Base-by-base conservation (phyloP, 2,888 invertebrate genomes). In the Sesia apiformis region DNA sequence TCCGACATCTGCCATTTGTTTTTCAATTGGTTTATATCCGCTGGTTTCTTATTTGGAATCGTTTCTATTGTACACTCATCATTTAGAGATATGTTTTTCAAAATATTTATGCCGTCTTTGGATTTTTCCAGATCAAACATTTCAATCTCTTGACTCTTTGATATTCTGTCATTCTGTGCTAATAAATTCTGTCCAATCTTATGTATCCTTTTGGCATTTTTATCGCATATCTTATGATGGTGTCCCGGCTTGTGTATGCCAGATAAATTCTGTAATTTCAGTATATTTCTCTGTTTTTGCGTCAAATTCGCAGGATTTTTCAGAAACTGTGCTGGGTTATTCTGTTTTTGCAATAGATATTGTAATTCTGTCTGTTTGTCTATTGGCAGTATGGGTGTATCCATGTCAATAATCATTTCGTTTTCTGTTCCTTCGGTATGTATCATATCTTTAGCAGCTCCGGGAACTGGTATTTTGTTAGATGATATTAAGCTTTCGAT, bases 41-140 rank as follows among this genome's bases (percentile, higher is more conserved):
- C 82, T 0, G 86, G 78, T 51, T 78, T 77, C 51, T 86, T 81
- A 54, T 91, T 91, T 0, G 90, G 88, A 64, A 92, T 82, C 43
- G 86, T 80, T 60, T 92, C 92, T 58, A 92, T 85, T 0, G 92
- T 92, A 55, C 92, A 91, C 60, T 92, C 92, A 39, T 91, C 91
- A 50, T 91, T 92, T 55, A 92, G 78, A 0, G 89, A 78, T 6
- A 92, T 82, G 53, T 90, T 90, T 57, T 82, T 82, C 5, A 83
- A 60, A 1, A 81, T 58, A 0, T 77, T 70, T 0, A 72, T 60
- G 0, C 72, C 66, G 23, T 85, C 87, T 40, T 66, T 77, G 0
- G 66, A 41, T 58, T 68, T 75, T 0, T 88, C 84, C 0, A 61
- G 49, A 5, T 86, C 86, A 23, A 67, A 69, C 7, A 67, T 63